These are phyloP conservation scores for Dione vanillae DNA, from an alignment of 2,888 invertebrate species.

Conservation along the genomic window DNA sequence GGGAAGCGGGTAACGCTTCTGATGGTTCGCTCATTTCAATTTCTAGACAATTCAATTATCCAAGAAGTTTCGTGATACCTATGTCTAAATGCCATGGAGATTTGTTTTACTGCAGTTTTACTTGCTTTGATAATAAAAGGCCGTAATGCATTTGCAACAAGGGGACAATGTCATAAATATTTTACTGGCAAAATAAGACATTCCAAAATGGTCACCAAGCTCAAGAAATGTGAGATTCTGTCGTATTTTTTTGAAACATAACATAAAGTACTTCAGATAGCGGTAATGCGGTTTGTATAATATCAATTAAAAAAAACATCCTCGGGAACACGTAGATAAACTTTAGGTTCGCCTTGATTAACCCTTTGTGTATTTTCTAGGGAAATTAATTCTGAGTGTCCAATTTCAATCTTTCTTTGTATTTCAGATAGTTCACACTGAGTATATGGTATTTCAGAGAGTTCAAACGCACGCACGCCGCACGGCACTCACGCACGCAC, in stretches of 20 bases:
- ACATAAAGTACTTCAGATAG: slow-evolving; percentile 33
- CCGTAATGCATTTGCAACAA: slow-evolving; percentile 45
- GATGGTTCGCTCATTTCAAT: slow-evolving; percentile 61
- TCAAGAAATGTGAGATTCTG: too few relatives aligned
- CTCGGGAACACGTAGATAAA: slow-evolving; percentile 36
- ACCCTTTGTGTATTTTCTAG: not conserved
- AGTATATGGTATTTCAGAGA: too few relatives aligned
- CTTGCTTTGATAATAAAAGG: slow-evolving; percentile 47
- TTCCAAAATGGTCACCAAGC: slow-evolving; percentile 42
- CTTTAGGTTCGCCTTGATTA: slow-evolving; percentile 31
- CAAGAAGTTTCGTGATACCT: slow-evolving; percentile 52
- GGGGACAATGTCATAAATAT: slow-evolving; percentile 43
- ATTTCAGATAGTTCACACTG: not conserved
- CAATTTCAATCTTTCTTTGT: not conserved
- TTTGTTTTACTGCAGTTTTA: slow-evolving; percentile 40
- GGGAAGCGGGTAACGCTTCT: slow-evolving; percentile 51
- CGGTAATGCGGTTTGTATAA: slow-evolving; percentile 32
- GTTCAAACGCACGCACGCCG: too few relatives aligned
- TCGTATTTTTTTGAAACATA: slow-evolving; percentile 43
- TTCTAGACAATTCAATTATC: slow-evolving; percentile 62
- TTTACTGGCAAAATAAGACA: slow-evolving; percentile 35
- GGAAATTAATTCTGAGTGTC: not conserved
- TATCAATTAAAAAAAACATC: slow-evolving; percentile 39
- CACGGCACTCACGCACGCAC: too few relatives aligned
- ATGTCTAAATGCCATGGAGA: slow-evolving; percentile 51